Evolutionary conservation across 2,113 vertebrate genomes (phyloP).

Genomic region (Trogon melanurus): DNA sequence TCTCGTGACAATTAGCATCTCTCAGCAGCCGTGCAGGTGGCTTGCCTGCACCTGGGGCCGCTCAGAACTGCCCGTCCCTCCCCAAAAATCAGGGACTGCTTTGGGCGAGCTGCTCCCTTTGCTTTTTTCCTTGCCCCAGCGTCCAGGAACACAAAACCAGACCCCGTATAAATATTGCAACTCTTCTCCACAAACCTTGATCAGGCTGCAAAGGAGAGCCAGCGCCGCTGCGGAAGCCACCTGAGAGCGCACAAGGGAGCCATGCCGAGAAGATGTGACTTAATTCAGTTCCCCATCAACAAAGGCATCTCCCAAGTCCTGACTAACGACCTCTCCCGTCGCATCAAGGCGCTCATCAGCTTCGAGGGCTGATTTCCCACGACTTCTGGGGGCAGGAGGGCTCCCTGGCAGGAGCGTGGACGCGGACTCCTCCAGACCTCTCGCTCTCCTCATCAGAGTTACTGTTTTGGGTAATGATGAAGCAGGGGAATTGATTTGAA

Average conservation of each 20-base stretch:
- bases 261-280: accelerated
- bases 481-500: constrained; percentile 81
- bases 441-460: constrained; percentile 76
- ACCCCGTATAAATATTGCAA: accelerated
- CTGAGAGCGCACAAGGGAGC: background rate
- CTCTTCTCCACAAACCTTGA: accelerated
- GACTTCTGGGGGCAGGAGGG: background rate
- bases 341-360: constrained; percentile 25
- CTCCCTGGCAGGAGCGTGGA: constrained; percentile 39
- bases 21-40: constrained; percentile 8
- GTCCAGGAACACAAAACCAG: too few species aligned
- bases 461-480: constrained; percentile 77
- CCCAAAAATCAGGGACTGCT: background rate
- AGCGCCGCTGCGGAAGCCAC: background rate
- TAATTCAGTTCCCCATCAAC: background rate
- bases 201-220: accelerated
- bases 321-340: background rate
- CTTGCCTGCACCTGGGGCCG: constrained; percentile 52
- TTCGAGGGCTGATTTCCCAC: constrained; percentile 16
- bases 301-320: background rate
- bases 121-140: background rate
- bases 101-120: accelerated
- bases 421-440: constrained; percentile 54
- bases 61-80: too few species aligned
- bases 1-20: background rate